Base-by-base conservation (phyloP, 2,113 vertebrate species). In the Mandrillus leucophaeus region DNA sequence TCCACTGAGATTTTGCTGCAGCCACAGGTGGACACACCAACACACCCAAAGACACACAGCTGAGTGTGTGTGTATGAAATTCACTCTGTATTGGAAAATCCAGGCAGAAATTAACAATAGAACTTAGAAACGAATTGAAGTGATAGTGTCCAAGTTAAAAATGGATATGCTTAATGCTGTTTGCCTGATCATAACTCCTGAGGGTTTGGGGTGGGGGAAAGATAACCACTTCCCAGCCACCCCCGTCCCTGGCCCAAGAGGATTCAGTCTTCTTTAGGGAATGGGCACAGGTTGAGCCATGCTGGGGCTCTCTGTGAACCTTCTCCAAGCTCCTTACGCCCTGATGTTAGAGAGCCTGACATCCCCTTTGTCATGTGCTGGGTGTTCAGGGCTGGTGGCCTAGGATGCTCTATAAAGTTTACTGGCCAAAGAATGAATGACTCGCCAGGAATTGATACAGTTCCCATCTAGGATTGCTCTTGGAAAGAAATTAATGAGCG, bases 401-500 rank as follows among this genome's bases (percentile, higher is more conserved):
- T 80, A 73, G 22, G 81, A 7, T 73, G 85, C 66, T 79, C 80
- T 83, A 50, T 57, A 78, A 85, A 48, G 32, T 92, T 92, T 84
- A 59, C 75, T 10, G 50, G 73, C 76, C 87, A 84, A 23, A 18
- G 78, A 88, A 30, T 25, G 78, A 88, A 75, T 48, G 89, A 75
- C 90, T 86, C 81, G 64, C 40, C 30, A 75, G 64, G 72, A 81
- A 43, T 40, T 8, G 3, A 88, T 70, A 66, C 22, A 17, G 35
- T n/a, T 88, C 85, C 70, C 85, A 75, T 61, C 45, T 76, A 57
- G 75, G 88, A 73, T 25, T 76, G n/a, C n/a, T 55, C 43, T 68
- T 20, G 20, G 87, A 83, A 79, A 59, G 86, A 86, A 75, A 90
- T 84, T 90, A 87, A 92, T 78, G 88, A 79, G 79, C 43, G 82